Conservation (phyloP, 1,140 invertebrate species). For the Trichomalopsis sarcophagae region DNA sequence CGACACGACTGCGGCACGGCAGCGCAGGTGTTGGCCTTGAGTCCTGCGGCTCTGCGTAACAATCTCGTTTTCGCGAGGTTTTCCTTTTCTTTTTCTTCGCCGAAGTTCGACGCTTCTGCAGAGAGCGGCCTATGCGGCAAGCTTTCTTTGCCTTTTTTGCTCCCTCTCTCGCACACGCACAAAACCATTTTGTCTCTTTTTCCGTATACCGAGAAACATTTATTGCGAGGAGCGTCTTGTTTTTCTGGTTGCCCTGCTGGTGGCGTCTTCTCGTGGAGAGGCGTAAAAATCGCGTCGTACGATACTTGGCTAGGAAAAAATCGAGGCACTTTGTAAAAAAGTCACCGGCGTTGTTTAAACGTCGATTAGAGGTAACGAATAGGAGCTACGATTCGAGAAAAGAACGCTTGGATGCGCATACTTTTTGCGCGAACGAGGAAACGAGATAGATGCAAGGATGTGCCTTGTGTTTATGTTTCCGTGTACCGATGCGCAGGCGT, state of each 20-base stretch:
- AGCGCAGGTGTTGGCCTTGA: constrained; percentile 51
- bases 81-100: background rate
- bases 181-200: constrained; percentile 3
- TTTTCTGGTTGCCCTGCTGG: background rate
- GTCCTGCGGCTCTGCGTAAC: constrained; percentile 1
- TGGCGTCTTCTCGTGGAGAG: background rate
- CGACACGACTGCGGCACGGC: background rate
- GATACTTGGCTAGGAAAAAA: background rate
- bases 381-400: background rate
- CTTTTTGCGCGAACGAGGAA: background rate
- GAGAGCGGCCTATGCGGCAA: constrained; percentile 2
- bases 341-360: background rate
- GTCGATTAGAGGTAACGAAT: background rate
- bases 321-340: constrained; percentile 21
- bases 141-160: constrained; percentile 29
- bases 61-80: constrained; percentile 13
- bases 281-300: background rate
- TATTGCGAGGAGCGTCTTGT: background rate
- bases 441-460: background rate
- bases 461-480: background rate
- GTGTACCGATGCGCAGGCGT: background rate
- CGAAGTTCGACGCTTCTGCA: background rate
- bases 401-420: background rate
- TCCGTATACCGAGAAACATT: constrained; percentile 33
- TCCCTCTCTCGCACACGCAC: no score